Percentiles rank a stretch among this genome's conserved stretches.
Conservation (phyloP, 2,113 vertebrate genomes). For the Mionectes macconnelli region DNA sequence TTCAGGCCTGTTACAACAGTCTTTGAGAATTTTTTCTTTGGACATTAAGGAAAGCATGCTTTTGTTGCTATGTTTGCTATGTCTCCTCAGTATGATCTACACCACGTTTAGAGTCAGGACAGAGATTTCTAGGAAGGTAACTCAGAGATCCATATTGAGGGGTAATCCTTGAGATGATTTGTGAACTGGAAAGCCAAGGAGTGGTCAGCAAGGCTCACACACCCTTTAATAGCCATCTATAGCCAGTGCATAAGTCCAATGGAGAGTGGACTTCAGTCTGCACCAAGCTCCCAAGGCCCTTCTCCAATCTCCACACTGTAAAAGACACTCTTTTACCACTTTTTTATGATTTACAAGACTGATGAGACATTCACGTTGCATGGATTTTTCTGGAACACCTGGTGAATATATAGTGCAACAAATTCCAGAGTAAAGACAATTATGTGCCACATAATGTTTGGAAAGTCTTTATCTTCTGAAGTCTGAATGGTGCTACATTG, state of each 20-base stretch:
- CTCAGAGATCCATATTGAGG: neutral
- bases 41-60: too few species aligned
- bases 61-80: too few species aligned
- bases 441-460: neutral
- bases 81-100: too few species aligned
- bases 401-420: neutral
- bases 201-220: neutral
- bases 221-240: neutral
- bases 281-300: neutral
- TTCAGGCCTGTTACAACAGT: too few species aligned
- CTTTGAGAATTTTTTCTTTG: too few species aligned
- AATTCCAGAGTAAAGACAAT: neutral
- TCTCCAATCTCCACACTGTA: neutral
- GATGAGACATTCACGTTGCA: neutral
- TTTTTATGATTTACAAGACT: neutral
- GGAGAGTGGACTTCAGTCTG: neutral
- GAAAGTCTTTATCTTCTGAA: neutral
- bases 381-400: neutral
- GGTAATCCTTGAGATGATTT: neutral
- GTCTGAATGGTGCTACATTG: neutral
- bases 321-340: neutral
- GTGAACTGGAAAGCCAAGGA: neutral
- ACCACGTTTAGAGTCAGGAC: too few species aligned
- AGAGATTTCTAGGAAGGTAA: neutral
- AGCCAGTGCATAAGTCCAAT: neutral